Conservation (phyloP, 2,113 vertebrate genomes). For the Pygoscelis antarcticus region DNA sequence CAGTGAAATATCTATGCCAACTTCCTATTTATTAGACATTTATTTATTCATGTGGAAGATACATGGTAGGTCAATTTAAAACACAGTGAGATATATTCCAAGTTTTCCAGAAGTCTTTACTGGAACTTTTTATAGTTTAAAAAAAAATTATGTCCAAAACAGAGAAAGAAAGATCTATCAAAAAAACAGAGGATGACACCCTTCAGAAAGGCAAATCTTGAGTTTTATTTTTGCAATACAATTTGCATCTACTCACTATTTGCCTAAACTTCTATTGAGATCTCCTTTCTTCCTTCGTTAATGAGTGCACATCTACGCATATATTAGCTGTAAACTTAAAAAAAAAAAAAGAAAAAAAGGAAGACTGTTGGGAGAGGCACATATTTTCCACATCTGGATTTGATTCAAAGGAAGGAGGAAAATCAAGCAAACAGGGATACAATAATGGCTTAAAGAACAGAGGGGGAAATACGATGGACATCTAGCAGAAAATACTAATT, state of each 20-base stretch:
- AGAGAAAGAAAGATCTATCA: background rate
- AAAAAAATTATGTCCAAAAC: background rate
- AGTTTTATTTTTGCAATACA: background rate
- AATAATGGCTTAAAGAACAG: background rate
- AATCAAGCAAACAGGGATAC: constrained; percentile 3
- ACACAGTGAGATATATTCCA: background rate
- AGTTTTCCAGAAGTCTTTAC: background rate
- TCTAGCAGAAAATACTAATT: constrained; percentile 18
- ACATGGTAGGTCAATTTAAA: background rate
- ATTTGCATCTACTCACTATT: background rate
- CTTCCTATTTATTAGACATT: background rate
- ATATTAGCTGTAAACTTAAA: background rate
- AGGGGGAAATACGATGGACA: background rate
- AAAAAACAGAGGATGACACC: background rate
- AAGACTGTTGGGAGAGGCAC: background rate
- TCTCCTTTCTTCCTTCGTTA: background rate
- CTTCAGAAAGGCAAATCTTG: background rate
- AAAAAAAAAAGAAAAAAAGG: background rate
- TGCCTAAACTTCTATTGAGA: background rate
- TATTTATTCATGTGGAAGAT: background rate
- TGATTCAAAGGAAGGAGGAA: background rate
- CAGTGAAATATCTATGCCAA: background rate
- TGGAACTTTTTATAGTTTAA: background rate
- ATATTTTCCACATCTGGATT: constrained; percentile 35
- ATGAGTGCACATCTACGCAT: background rate